These are phyloP conservation scores for Cryptotis parvus DNA, from an alignment of 2,113 vertebrate species.

Conservation along the genomic window DNA sequence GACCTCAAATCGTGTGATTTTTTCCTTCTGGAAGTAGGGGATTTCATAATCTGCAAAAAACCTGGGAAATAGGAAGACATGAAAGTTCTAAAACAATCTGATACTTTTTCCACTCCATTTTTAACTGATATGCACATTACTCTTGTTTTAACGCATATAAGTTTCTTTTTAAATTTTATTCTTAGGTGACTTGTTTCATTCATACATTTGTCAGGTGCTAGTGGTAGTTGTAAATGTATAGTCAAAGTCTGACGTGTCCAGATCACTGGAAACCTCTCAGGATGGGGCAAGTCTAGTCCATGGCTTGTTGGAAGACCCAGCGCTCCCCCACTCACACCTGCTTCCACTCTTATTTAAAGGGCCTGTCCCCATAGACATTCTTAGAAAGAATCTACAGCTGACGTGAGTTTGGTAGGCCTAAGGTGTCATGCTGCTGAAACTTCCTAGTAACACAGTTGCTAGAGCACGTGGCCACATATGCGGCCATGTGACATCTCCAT, in stretches of 20 bases:
- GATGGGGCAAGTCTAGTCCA: too few relatives aligned
- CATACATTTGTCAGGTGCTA: not conserved
- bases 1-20: conserved; percentile 85
- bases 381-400: too few relatives aligned
- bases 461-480: too few relatives aligned
- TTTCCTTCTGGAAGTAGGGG: conserved; percentile 85
- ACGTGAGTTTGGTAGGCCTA: too few relatives aligned
- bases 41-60: conserved; percentile 90
- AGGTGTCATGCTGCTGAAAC: too few relatives aligned
- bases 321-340: too few relatives aligned
- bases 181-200: conserved; percentile 21
- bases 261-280: not conserved
- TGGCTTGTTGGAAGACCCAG: too few relatives aligned
- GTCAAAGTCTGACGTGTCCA: not conserved
- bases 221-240: not conserved
- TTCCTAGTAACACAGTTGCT: too few relatives aligned
- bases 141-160: not conserved
- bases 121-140: not conserved
- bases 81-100: conserved; percentile 18
- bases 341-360: too few relatives aligned
- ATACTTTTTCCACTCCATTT: not conserved
- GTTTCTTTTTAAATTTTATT: not conserved
- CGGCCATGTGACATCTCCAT: too few relatives aligned
- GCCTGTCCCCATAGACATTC: too few relatives aligned
- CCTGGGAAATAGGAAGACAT: conserved; percentile 74